Conservation (phyloP, 2,888 invertebrate genomes). For the Agonopterix alstromeriana region DNA sequence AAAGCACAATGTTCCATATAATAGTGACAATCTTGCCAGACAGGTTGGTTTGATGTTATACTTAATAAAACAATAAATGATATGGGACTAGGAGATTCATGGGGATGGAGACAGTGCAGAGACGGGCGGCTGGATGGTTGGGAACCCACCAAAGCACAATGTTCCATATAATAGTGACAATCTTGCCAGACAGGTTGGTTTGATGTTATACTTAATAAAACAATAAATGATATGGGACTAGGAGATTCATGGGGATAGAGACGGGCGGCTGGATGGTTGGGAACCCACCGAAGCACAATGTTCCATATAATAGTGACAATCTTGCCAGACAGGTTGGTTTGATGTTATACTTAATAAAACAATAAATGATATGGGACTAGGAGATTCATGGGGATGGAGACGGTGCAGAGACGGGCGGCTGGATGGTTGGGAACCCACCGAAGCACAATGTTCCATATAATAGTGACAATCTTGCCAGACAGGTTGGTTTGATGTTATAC, state of each 20-base stretch:
- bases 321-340: no score
- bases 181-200: constrained; percentile 84
- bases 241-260: constrained; percentile 88
- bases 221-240: constrained; percentile 81
- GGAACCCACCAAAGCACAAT: constrained; percentile 87
- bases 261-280: constrained; percentile 94
- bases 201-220: constrained; percentile 35
- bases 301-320: constrained; percentile 72
- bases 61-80: no score
- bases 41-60: no score
- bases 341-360: no score
- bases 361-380: no score
- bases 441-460: constrained; percentile 85
- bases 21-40: constrained; percentile 9
- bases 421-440: constrained; percentile 92
- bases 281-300: constrained; percentile 86
- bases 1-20: constrained; percentile 84
- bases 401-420: constrained; percentile 93
- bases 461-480: constrained; percentile 82
- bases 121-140: constrained; percentile 92
- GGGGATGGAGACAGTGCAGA: constrained; percentile 96
- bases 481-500: constrained; percentile 61
- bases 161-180: constrained; percentile 80
- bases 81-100: constrained; percentile 55
- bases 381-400: constrained; percentile 86